A percentile compares a stretch with the other conserved stretches of the same genome.
Conservation (phyloP, 2,797 vertebrate species). For the Leptoclinus maculatus region DNA sequence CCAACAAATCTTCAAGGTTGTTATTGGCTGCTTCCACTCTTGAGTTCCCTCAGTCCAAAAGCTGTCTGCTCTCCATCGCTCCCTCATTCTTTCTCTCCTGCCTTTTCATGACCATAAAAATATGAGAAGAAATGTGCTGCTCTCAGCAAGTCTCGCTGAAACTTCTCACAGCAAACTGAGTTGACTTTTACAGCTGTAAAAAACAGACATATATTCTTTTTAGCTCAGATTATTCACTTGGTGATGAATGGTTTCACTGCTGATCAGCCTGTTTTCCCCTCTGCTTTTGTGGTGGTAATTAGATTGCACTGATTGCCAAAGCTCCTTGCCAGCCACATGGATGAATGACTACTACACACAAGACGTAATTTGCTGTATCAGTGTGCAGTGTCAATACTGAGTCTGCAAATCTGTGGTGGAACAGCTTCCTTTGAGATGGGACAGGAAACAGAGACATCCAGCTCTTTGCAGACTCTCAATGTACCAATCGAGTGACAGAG, state of each 20-base stretch:
- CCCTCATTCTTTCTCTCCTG: conserved; percentile 22
- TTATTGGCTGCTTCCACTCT: conserved; percentile 43
- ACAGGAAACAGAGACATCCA: conserved; percentile 23
- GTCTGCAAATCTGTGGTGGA: conserved; percentile 34
- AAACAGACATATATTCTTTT: not conserved
- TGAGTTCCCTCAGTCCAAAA: conserved; percentile 24
- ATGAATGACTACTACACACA: conserved; percentile 19
- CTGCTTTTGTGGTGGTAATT: conserved; percentile 36
- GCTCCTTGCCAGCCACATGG: conserved; percentile 22
- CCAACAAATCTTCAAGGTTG: conserved; percentile 47
- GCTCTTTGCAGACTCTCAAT: conserved; percentile 13
- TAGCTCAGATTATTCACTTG: not conserved
- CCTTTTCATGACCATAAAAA: conserved; percentile 28
- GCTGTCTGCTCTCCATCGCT: conserved; percentile 14
- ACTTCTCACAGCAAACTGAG: conserved; percentile 5
- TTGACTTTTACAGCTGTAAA: conserved; percentile 12
- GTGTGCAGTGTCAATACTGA: conserved; percentile 33
- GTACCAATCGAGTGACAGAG: not conserved
- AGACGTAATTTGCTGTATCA: conserved; percentile 26
- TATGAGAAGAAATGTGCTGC: conserved; percentile 41
- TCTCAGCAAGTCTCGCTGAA: conserved; percentile 41
- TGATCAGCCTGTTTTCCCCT: conserved; percentile 28
- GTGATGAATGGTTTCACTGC: conserved; percentile 9
- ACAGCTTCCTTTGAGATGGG: conserved; percentile 34
- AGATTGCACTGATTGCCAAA: conserved; percentile 27